Evolutionary conservation across 2,888 invertebrate species (phyloP), one percentile per base, ranked within the genome.

Genomic region (Caenorhabditis sp.): DNA sequence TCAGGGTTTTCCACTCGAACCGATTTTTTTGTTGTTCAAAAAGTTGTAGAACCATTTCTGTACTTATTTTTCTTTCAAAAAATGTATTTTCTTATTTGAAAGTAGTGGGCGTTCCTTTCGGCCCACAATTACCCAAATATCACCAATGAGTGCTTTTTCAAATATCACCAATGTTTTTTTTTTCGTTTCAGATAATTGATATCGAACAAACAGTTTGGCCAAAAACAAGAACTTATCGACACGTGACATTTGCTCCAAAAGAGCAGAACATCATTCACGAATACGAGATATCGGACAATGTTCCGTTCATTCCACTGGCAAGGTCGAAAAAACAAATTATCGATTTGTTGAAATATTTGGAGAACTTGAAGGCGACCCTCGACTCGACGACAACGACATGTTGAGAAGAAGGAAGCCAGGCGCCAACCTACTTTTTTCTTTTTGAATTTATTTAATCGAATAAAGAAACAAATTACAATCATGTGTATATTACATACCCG

Each of bases 351-450:
- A 24, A 24, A 55, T 55, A 26, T 26, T 14, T 55, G 55, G 55
- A 55, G 26, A 53, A 24, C 21, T 24, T 55, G 17, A 23, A 19
- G 21, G 21, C 26, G 27, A 55, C 17, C 8, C 4, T 26, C 26
- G 55, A 55, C 1, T 2, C 26, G 17, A 26, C 51, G 3, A 21
- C 50, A 51, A 19, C 21, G 21, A 24, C 26, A 5, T 14, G 5
- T 26, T 24, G 26, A 24, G 5, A 1, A 14, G n/a, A n/a, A n/a
- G n/a, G n/a, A n/a, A n/a, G n/a, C n/a, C n/a, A 14, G 55, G 55
- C 55, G 26, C 26, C 55, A 53, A 53, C 21, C 24, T 53, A 55
- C 55, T 55, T 55, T 55, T 55, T 55, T 53, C 8, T 27, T 55
- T 27, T 5, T 43, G 12, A 10, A 43, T 43, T 43, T 43, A 17